phyloP scores from a whole-genome alignment of 2,888 invertebrate species.

The Troglohyphantes excavatus region DNA sequence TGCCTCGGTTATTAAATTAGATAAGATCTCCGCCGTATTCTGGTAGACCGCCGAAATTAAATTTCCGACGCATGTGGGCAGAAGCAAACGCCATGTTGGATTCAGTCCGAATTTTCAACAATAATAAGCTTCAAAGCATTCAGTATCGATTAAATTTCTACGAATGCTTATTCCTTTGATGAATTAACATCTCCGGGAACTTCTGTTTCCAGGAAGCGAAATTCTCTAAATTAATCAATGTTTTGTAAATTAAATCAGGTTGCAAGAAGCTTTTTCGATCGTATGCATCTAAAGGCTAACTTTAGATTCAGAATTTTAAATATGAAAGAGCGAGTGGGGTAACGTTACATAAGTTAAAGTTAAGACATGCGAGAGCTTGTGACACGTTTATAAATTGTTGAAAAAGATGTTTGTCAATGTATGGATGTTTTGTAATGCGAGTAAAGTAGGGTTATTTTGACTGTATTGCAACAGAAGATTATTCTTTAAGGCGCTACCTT shows the following conservation, averaged over 20 bases:
- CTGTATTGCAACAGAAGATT: too few species aligned
- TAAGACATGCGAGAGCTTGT: too few species aligned
- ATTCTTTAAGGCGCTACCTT: too few species aligned
- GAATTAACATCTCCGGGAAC: neutral
- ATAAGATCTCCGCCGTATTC: slow-evolving; percentile 29
- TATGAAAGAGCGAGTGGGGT: neutral
- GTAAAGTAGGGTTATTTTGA: too few species aligned
- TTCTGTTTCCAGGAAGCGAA: slow-evolving; percentile 9
- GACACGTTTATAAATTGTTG: neutral
- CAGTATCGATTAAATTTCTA: slow-evolving; percentile 41
- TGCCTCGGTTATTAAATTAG: slow-evolving; percentile 49
- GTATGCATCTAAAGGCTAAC: neutral
- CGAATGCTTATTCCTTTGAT: neutral
- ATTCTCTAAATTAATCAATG: slow-evolving; percentile 33
- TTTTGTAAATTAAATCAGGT: slow-evolving; percentile 50
- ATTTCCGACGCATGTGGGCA: slow-evolving; percentile 26
- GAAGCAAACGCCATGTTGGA: neutral
- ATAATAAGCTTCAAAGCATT: slow-evolving; percentile 1
- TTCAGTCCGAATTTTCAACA: neutral
- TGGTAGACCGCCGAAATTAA: slow-evolving; percentile 21
- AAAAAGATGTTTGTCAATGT: neutral
- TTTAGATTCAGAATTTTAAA: neutral
- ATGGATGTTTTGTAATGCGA: too few species aligned
- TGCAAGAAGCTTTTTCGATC: neutral
- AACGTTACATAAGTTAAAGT: neutral